Evolutionary conservation across 2,888 invertebrate genomes (phyloP), one percentile per base, ranked within the genome.

Genomic region (Parapristionchus giblindavisi): DNA sequence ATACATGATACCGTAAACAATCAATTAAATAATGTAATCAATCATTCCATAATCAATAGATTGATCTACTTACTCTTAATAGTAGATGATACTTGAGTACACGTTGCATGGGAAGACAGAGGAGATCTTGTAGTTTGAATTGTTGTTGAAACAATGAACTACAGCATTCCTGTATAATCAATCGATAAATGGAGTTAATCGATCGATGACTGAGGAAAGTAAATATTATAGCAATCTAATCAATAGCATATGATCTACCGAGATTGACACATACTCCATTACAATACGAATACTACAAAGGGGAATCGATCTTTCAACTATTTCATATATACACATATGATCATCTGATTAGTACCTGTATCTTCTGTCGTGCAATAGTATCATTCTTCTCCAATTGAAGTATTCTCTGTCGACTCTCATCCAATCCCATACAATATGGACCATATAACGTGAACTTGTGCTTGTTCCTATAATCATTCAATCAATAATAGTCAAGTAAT

Each of bases 31-130:
- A 32, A 51, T 29, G 27, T 3, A 40, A 11, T 75, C 27, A n/a
- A n/a, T n/a, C n/a, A n/a, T n/a, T n/a, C n/a, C 48, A 48, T 48
- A n/a, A n/a, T n/a, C n/a, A n/a, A n/a, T n/a, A n/a, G n/a, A n/a
- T n/a, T n/a, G n/a, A n/a, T n/a, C 56, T 3, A 21, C 70, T 63
- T 72, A 83, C 96, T 89, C 95, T 94, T 76, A 98, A 90, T 68
- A 99, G 90, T 75, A 99, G 91, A 89, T 97, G 97, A 90, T 99
- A 99, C 89, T 98, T 99, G 80, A 99, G 92, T 83, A 99, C 93
- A 88, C 99, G 91, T 90, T 99, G 99, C 95, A 99, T 96, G 58
- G 99, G 99, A 80, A 99, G 96, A 32, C 96, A 94, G 63, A 99
- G 90, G 80, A 99, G 93, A 89, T 99, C 99, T 66, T 96, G 92